Evolutionary conservation across 2,113 vertebrate species (phyloP), one percentile per base, ranked within the genome.

Genomic region (Clupea harengus): DNA sequence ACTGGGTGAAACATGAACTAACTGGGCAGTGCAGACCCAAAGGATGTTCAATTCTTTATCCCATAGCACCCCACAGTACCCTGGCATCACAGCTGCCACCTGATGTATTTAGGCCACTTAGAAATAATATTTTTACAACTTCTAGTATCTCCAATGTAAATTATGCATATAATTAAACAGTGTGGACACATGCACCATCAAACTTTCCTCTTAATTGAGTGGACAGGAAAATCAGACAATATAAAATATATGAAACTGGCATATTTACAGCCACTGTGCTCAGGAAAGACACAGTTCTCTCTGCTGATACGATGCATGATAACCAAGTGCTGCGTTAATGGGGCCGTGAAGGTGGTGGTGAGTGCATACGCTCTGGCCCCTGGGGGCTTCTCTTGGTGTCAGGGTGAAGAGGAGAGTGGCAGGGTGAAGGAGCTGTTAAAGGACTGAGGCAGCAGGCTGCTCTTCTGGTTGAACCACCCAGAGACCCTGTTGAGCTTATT

Each of bases 1-100:
- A 87, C 81, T 86, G 86, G 87, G 83, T 45, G 57, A 86, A 83
- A 84, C 72, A 85, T 87, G 2, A 25, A 88, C 50, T 78, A 52
- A n/a, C 60, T 22, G 5, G 72, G 25, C n/a, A 60, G 15, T 10
- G 47, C 13, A 39, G 50, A 6, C 28, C 82, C 28, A 15, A 22
- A 60, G 50, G 87, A 67, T 10, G 64, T 11, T 28, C 7, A 28
- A 10, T 67, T 67, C 64, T 67, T 28, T 67, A 8, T 25, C 64
- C 64, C 25, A 11, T 6, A 25, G 6, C 8, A n/a, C 28, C 64
- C n/a, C 64, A 28, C 22, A 28, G 25, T 25, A 67, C 64, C 64
- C 60, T 64, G 60, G 60, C 60, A 2, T 39, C 39, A n/a, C 60
- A 64, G 60, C 60, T 64, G 60, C 60, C 22, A 64, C 60, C 60